These are phyloP conservation scores for Melanchra persicariae DNA, from an alignment of 2,888 invertebrate species.

Conservation along the genomic window DNA sequence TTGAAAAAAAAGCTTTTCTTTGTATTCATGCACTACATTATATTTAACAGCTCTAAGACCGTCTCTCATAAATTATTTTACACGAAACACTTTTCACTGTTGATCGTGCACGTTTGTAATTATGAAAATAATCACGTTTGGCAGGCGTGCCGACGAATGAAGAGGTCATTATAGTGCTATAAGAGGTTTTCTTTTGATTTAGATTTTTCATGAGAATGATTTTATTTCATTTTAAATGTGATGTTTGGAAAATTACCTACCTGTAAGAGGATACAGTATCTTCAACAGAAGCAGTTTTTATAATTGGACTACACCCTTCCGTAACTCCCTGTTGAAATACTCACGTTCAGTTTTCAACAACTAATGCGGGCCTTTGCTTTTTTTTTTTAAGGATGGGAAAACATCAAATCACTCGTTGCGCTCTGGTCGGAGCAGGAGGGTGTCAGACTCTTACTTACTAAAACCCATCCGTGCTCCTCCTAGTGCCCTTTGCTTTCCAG, in stretches of 20 bases:
- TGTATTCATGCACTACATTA: conserved; percentile 24
- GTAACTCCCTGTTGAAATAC: no score
- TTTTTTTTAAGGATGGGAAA: no score
- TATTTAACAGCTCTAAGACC: conserved; percentile 13
- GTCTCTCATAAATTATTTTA: conserved; percentile 32
- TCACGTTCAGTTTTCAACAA: no score
- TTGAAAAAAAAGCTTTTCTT: conserved; percentile 25
- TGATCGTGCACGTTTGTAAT: conserved; percentile 30
- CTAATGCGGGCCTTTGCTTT: no score
- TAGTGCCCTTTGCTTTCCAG: no score
- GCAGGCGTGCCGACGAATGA: conserved; percentile 3
- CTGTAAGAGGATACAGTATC: no score
- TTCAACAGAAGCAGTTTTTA: no score
- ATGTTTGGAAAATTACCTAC: background rate
- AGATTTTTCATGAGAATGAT: conserved; percentile 1
- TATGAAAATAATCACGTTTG: conserved; percentile 43
- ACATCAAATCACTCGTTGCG: no score
- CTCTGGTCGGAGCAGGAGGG: no score
- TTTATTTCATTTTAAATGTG: background rate
- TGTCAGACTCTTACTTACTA: no score
- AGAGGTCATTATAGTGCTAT: conserved; percentile 26
- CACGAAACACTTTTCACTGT: conserved; percentile 34
- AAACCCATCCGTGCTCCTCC: no score
- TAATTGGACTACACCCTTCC: no score
- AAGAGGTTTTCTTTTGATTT: conserved; percentile 2